These are phyloP conservation scores for Tragulus kanchil DNA, from an alignment of 2,113 vertebrate genomes.

Conservation along the genomic window DNA sequence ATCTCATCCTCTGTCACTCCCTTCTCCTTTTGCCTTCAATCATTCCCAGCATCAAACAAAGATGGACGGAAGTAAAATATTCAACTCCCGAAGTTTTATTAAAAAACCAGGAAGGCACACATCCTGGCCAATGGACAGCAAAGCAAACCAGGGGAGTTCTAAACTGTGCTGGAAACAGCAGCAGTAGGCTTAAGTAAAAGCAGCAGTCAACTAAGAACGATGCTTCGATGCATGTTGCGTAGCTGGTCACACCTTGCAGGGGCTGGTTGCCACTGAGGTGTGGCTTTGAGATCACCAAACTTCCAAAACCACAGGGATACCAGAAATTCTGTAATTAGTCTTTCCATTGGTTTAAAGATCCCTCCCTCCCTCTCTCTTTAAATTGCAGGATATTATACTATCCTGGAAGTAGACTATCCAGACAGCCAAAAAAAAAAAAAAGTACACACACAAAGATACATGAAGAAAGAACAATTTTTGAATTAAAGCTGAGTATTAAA, in stretches of 20 bases:
- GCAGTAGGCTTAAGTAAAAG: not conserved
- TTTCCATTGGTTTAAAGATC: slow-evolving; percentile 4
- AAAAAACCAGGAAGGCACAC: not conserved
- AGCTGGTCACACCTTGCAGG: not conserved
- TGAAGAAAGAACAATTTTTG: not conserved
- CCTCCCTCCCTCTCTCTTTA: not conserved
- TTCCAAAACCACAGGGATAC: not conserved
- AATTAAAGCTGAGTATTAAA: not conserved
- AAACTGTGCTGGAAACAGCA: not conserved
- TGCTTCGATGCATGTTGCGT: not conserved
- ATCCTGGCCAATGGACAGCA: not conserved
- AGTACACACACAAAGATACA: not conserved
- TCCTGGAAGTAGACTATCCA: not conserved
- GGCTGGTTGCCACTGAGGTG: not conserved
- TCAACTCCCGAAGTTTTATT: not conserved
- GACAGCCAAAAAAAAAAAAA: not conserved
- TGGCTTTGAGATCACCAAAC: not conserved
- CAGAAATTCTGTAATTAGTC: not conserved
- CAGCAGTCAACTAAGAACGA: not conserved
- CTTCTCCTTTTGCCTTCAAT: not conserved
- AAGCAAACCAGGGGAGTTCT: not conserved
- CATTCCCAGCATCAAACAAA: not conserved
- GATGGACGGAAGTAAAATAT: not conserved
- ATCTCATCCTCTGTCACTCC: not conserved
- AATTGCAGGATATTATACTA: not conserved